These are phyloP conservation scores for Melanotaenia boesemani DNA, from an alignment of 2,797 vertebrate genomes.

Conservation along the genomic window DNA sequence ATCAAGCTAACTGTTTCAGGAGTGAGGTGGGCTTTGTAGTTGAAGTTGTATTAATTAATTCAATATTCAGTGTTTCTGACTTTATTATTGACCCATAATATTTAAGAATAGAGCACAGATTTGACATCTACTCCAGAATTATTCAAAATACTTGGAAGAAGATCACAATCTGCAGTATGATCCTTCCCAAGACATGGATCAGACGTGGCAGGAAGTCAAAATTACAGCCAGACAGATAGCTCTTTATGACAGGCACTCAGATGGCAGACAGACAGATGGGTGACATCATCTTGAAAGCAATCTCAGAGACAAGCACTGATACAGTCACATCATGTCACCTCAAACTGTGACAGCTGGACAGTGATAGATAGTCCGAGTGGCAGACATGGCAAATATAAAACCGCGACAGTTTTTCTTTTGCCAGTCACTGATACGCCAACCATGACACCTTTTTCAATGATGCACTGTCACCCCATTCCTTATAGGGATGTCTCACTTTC, in stretches of 20 bases:
- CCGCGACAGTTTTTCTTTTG: constrained; percentile 58
- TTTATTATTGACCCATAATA: not conserved
- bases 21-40: not conserved
- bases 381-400: constrained; percentile 71
- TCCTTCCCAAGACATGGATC: constrained; percentile 27
- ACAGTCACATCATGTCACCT: constrained; percentile 57
- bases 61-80: not conserved
- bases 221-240: constrained; percentile 18
- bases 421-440: constrained; percentile 61
- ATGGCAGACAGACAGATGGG: constrained; percentile 52
- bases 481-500: constrained; percentile 8
- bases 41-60: not conserved
- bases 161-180: not conserved
- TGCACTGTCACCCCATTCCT: constrained; percentile 43
- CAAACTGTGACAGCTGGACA: constrained; percentile 67
- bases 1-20: not conserved
- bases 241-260: constrained; percentile 53
- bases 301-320: constrained; percentile 57
- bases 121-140: not conserved
- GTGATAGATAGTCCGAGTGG: constrained; percentile 46
- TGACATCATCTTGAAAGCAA: constrained; percentile 74
- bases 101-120: not conserved
- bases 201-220: constrained; percentile 32
- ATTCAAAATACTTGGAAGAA: not conserved
- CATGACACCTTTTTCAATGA: constrained; percentile 56